Conservation (phyloP, 2,113 vertebrate genomes). For the Menura novaehollandiae region DNA sequence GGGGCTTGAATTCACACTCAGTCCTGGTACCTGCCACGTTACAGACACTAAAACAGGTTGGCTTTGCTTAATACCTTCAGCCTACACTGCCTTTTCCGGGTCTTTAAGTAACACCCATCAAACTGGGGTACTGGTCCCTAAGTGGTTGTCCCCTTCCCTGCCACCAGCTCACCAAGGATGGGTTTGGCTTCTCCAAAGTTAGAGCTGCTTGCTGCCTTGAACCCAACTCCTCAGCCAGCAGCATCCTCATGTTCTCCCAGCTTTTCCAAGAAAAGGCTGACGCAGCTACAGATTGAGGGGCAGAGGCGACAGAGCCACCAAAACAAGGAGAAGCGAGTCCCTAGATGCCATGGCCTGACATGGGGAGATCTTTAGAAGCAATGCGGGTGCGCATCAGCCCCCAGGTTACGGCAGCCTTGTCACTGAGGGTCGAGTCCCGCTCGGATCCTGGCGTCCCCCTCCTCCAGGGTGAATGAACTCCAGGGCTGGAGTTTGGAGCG, state of each 20-base stretch:
- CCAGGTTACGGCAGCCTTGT: background rate
- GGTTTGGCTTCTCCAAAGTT: background rate
- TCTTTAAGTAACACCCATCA: background rate
- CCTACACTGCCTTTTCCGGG: fast-evolving
- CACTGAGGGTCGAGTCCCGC: fast-evolving
- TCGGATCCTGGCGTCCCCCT: background rate
- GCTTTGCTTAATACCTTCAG: background rate
- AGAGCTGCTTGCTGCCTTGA: background rate
- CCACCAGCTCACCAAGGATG: fast-evolving
- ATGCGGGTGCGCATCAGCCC: background rate
- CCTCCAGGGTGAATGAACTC: slow-evolving; percentile 27
- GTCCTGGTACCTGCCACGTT: background rate
- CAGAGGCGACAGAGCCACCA: background rate
- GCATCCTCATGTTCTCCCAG: background rate
- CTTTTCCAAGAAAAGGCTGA: background rate
- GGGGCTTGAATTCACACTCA: background rate
- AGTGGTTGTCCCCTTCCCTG: background rate
- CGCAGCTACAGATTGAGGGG: background rate
- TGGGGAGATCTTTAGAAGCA: background rate
- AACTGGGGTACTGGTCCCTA: background rate
- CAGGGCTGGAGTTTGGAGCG: slow-evolving; percentile 16
- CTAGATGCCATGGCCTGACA: background rate
- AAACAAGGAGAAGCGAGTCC: background rate
- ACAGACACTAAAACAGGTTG: background rate
- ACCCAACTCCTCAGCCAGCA: background rate